These are phyloP conservation scores for Pomatorhinus ruficollis DNA, from an alignment of 2,113 vertebrate genomes.

Conservation along the genomic window DNA sequence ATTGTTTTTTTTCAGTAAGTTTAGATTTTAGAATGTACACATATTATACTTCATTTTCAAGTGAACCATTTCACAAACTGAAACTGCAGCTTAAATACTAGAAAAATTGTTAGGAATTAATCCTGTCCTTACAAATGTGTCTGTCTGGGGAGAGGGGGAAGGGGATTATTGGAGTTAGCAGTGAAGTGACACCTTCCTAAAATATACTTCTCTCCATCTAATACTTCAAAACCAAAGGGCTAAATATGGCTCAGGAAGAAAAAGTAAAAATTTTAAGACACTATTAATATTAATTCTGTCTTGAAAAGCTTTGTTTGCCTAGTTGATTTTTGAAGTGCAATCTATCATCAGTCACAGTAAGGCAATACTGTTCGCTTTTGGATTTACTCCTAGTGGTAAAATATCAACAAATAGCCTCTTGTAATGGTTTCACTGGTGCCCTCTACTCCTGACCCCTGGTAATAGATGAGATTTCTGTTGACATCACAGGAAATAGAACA, in stretches of 20 bases:
- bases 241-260: not conserved
- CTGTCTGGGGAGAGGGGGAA: not conserved
- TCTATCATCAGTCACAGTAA: not conserved
- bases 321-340: not conserved
- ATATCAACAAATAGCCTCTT: not conserved
- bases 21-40: not conserved
- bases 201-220: not conserved
- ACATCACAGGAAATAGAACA: not conserved
- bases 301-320: not conserved
- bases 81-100: not conserved
- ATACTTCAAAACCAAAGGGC: not conserved
- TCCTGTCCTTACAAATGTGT: not conserved
- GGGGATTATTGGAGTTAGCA: not conserved
- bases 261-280: conserved; percentile 22
- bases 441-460: not conserved
- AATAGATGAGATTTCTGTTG: not conserved
- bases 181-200: not conserved
- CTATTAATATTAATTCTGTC: conserved; percentile 41
- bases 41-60: not conserved
- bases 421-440: not conserved
- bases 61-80: not conserved
- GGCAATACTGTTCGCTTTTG: not conserved
- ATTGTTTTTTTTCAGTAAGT: not conserved
- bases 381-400: not conserved
- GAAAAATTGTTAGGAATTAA: not conserved